Evolutionary conservation across 2,113 vertebrate genomes (phyloP).

Genomic region (Epinephelus cyanopodus): DNA sequence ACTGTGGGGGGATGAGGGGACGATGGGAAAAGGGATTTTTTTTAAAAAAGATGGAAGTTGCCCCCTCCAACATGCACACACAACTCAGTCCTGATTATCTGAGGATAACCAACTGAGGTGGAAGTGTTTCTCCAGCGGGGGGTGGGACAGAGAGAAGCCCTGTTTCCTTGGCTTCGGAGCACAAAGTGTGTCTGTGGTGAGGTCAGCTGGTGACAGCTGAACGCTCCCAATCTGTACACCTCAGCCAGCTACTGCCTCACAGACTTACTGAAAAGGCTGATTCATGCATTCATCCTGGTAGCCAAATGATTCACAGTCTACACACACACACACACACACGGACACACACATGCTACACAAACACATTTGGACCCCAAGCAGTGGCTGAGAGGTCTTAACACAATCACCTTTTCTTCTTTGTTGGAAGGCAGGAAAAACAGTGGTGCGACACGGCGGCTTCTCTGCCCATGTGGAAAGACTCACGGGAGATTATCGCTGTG

Average conservation of each 20-base stretch:
- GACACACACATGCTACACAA: slow-evolving; percentile 62
- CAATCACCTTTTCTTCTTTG: slow-evolving; percentile 85
- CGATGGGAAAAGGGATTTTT: slow-evolving; percentile 45
- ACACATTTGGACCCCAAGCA: slow-evolving; percentile 72
- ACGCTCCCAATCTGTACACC: slow-evolving; percentile 76
- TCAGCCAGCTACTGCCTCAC: slow-evolving; percentile 73
- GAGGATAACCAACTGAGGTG: slow-evolving; percentile 79
- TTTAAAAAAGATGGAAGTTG: slow-evolving; percentile 53
- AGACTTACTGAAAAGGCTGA: slow-evolving; percentile 79
- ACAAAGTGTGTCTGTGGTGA: slow-evolving; percentile 82
- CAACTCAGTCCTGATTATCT: slow-evolving; percentile 66
- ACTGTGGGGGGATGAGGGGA: slow-evolving; percentile 14
- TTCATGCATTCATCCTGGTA: slow-evolving; percentile 78
- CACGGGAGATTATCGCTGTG: slow-evolving; percentile 77
- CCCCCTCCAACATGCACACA: slow-evolving; percentile 46
- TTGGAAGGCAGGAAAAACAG: slow-evolving; percentile 80
- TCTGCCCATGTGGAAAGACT: slow-evolving; percentile 82
- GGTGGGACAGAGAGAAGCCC: slow-evolving; percentile 70
- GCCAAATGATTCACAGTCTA: slow-evolving; percentile 70
- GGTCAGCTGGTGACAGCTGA: slow-evolving; percentile 84
- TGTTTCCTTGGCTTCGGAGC: slow-evolving; percentile 67
- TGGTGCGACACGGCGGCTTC: slow-evolving; percentile 76
- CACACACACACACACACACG: slow-evolving; percentile 28
- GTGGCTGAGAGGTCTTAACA: slow-evolving; percentile 69
- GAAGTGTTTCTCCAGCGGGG: slow-evolving; percentile 70